Evolutionary conservation across 1,140 invertebrate species (phyloP).

Genomic region (Metopolophium dirhodum): DNA sequence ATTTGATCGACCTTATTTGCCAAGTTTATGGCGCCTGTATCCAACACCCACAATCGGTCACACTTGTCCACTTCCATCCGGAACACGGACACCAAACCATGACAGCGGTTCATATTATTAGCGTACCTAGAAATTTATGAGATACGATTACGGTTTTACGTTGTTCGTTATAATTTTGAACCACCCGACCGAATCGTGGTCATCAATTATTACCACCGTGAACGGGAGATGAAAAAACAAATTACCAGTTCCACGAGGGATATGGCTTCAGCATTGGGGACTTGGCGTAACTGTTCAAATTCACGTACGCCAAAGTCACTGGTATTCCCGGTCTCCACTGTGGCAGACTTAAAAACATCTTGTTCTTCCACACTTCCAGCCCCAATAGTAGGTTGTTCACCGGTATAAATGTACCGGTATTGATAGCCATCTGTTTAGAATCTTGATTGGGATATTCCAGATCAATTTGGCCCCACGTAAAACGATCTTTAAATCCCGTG

Average conservation of each 20-base stretch:
- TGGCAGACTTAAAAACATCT: slow-evolving; percentile 63
- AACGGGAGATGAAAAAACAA: slow-evolving; percentile 62
- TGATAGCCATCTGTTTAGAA: slow-evolving; percentile 61
- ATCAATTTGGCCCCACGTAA: slow-evolving; percentile 60
- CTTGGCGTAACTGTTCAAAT: slow-evolving; percentile 61
- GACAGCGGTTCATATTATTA: slow-evolving; percentile 65
- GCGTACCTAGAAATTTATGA: slow-evolving; percentile 62
- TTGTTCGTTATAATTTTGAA: background rate
- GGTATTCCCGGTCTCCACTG: slow-evolving; percentile 84
- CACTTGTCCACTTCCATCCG: slow-evolving; percentile 76
- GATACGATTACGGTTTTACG: background rate
- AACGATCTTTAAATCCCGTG: slow-evolving; percentile 59
- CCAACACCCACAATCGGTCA: slow-evolving; percentile 74
- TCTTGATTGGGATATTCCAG: slow-evolving; percentile 59
- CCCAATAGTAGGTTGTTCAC: slow-evolving; percentile 78
- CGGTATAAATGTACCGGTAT: slow-evolving; percentile 68
- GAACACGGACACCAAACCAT: slow-evolving; percentile 77
- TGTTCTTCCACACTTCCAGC: slow-evolving; percentile 71
- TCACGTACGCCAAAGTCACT: slow-evolving; percentile 68
- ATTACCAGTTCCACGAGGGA: slow-evolving; percentile 76
- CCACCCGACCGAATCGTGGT: background rate
- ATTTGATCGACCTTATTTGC: slow-evolving; percentile 72
- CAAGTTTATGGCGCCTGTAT: slow-evolving; percentile 77
- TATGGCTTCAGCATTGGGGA: slow-evolving; percentile 75
- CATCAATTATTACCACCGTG: slow-evolving; percentile 56